Conservation (phyloP, 2,113 vertebrate genomes). For the Eleginops maclovinus region DNA sequence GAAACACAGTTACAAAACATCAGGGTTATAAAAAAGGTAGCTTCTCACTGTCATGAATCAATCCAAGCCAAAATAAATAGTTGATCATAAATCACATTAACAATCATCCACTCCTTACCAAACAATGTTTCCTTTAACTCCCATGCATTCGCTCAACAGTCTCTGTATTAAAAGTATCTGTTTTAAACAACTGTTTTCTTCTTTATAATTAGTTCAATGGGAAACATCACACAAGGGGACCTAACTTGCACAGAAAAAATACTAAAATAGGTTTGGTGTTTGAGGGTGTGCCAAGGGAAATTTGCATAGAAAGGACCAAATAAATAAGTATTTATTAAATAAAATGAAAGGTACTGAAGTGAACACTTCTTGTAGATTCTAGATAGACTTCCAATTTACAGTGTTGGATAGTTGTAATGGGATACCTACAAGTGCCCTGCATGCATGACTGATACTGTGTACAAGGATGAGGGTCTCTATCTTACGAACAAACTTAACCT, state of each 20-base stretch:
- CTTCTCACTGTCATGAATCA: neutral
- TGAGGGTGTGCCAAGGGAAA: neutral
- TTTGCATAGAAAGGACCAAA: neutral
- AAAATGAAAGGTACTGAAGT: neutral
- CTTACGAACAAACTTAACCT: conserved; percentile 7
- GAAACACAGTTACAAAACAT: neutral
- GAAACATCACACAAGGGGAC: neutral
- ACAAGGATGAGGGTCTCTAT: neutral
- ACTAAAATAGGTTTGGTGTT: neutral
- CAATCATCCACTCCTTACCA: neutral
- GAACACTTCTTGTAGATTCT: no score
- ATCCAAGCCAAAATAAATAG: neutral
- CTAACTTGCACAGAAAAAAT: neutral
- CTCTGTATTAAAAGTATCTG: neutral
- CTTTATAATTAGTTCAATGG: neutral
- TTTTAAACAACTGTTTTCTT: neutral
- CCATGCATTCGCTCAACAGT: neutral
- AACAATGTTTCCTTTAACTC: neutral
- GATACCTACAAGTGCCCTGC: neutral
- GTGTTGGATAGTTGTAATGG: neutral
- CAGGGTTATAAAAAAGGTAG: neutral
- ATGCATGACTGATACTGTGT: neutral
- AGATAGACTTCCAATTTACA: neutral
- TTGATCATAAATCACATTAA: neutral
- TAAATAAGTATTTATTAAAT: neutral